Evolutionary conservation across 1,140 invertebrate genomes (phyloP).

Genomic region (Cydia strobilella): DNA sequence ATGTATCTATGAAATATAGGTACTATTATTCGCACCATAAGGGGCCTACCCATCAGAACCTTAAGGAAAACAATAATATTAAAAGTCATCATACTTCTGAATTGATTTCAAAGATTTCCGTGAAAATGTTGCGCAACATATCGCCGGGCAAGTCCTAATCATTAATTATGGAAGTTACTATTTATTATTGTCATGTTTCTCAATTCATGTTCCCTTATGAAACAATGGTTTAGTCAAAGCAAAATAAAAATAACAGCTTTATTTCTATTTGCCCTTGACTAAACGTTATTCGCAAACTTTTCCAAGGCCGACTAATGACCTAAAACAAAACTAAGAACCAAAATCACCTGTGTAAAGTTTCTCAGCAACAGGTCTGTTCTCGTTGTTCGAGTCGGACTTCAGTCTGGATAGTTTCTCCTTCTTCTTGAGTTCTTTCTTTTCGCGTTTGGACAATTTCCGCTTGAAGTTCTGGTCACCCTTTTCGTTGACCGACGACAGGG

Average conservation of each 20-base stretch:
- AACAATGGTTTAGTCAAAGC: too few relatives aligned
- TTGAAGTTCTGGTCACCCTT: slow-evolving; percentile 82
- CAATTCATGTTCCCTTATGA: background rate
- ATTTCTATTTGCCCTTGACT: slow-evolving; percentile 22
- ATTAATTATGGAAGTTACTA: too few relatives aligned
- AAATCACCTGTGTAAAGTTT: slow-evolving; percentile 92
- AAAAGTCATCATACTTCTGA: too few relatives aligned
- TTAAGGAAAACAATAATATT: too few relatives aligned
- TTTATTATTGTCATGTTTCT: too few relatives aligned
- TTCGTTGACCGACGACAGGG: slow-evolving; percentile 64
- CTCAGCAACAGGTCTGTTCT: slow-evolving; percentile 93
- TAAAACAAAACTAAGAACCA: background rate
- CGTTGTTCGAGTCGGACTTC: slow-evolving; percentile 89
- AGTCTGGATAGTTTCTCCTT: slow-evolving; percentile 94
- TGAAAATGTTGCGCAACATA: too few relatives aligned
- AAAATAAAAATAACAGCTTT: slow-evolving; percentile 34
- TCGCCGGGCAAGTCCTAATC: too few relatives aligned
- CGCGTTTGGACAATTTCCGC: slow-evolving; percentile 97
- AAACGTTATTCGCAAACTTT: background rate
- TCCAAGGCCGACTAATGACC: slow-evolving; percentile 8
- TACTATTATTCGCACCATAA: too few relatives aligned
- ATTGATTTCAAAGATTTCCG: too few relatives aligned
- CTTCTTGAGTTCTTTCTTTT: slow-evolving; percentile 99
- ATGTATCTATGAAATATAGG: too few relatives aligned
- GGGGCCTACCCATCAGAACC: too few relatives aligned